Percentiles rank a stretch among this genome's conserved stretches.
Conservation (phyloP, 37 sponge, comb jelly and placozoan genomes). For the Halisarca cf. caerulea region DNA sequence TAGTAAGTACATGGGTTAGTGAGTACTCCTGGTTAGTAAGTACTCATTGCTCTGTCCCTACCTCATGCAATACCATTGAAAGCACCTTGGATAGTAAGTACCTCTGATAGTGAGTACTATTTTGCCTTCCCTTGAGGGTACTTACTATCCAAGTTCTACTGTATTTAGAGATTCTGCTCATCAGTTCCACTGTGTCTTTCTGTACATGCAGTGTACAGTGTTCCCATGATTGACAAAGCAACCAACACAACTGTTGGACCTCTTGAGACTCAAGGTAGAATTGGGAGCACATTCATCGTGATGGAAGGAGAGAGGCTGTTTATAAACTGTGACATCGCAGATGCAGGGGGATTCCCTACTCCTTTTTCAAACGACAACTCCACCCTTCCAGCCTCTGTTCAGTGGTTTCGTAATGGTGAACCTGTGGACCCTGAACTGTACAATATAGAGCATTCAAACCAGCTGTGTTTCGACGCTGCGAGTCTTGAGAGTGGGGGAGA, state of each 20-base stretch:
- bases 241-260: not conserved
- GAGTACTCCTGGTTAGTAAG: too few species aligned
- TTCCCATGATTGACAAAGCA: constrained; percentile 1
- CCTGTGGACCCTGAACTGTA: not conserved
- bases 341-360: constrained; percentile 11
- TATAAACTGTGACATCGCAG: not conserved
- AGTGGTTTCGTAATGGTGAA: not conserved
- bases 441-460: not conserved
- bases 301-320: not conserved
- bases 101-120: too few species aligned
- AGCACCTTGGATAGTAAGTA: too few species aligned
- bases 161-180: not conserved
- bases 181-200: not conserved
- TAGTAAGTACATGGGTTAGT: too few species aligned
- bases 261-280: not conserved
- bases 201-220: not conserved
- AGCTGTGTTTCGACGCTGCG: constrained; percentile 11
- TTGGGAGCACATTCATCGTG: constrained; percentile 11
- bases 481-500: not conserved
- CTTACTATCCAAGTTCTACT: too few species aligned
- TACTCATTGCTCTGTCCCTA: too few species aligned
- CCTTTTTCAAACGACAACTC: not conserved
- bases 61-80: too few species aligned
- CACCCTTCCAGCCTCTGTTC: not conserved
- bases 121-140: too few species aligned